Evolutionary conservation across 92 coral and sea anemone species (phyloP).

Genomic region (Micromussa lordhowensis): DNA sequence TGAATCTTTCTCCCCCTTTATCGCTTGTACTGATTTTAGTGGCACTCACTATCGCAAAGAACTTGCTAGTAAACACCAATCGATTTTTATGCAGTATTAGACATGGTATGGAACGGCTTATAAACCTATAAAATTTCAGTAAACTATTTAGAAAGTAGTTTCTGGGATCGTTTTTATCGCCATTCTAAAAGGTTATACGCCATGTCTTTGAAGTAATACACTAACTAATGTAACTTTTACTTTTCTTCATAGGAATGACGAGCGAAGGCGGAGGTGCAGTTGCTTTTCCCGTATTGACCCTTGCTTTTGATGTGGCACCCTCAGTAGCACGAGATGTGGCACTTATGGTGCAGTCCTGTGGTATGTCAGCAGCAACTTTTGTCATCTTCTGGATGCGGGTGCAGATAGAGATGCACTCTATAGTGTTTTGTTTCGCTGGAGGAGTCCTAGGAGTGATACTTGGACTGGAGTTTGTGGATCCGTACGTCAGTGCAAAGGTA

Average conservation of each 20-base stretch:
- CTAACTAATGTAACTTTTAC: neutral
- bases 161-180: neutral
- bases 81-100: neutral
- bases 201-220: neutral
- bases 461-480: conserved; percentile 84
- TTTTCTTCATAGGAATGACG: conserved; percentile 74
- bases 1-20: neutral
- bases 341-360: conserved; percentile 81
- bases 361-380: conserved; percentile 84
- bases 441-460: conserved; percentile 76
- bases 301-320: conserved; percentile 73
- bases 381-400: conserved; percentile 85
- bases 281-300: conserved; percentile 85
- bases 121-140: neutral
- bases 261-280: conserved; percentile 88
- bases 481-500: conserved; percentile 71
- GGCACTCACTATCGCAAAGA: too few relatives aligned
- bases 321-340: conserved; percentile 82
- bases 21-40: too few relatives aligned
- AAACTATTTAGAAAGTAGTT: neutral
- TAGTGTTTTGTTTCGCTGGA: conserved; percentile 76
- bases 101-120: neutral
- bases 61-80: too few relatives aligned
- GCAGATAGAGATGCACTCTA: conserved; percentile 73
- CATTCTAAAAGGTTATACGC: neutral